A percentile compares a stretch with the other conserved stretches of the same genome.
Conservation (phyloP, 2,113 vertebrate genomes). For the Chionis minor region DNA sequence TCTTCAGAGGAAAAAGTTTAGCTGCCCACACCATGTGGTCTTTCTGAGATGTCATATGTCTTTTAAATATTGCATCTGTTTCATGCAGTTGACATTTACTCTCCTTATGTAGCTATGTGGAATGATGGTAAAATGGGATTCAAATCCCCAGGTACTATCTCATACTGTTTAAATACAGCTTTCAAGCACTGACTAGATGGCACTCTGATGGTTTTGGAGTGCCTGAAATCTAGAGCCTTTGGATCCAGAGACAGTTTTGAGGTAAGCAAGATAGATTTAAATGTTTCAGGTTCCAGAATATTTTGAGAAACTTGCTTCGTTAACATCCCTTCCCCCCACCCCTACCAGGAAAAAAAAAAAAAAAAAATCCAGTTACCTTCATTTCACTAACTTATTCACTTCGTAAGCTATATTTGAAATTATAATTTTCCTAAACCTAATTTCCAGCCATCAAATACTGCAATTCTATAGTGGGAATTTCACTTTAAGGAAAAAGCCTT, state of each 20-base stretch:
- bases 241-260: background rate
- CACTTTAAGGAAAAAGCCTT: background rate
- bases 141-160: background rate
- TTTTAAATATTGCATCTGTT: background rate
- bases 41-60: background rate
- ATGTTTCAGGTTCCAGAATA: background rate
- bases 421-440: background rate
- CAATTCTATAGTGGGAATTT: background rate
- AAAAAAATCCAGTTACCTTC: background rate
- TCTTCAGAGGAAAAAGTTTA: background rate
- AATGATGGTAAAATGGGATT: background rate
- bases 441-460: background rate
- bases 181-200: background rate
- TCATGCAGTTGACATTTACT: background rate
- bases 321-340: background rate
- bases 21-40: background rate
- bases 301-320: background rate
- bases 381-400: background rate
- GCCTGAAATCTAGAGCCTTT: background rate
- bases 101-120: background rate
- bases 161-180: background rate
- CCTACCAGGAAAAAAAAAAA: background rate
- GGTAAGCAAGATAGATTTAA: background rate
- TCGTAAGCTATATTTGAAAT: background rate
- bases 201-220: background rate